Base-by-base conservation (phyloP, 2,888 invertebrate species). In the Monoplex corrugatus region DNA sequence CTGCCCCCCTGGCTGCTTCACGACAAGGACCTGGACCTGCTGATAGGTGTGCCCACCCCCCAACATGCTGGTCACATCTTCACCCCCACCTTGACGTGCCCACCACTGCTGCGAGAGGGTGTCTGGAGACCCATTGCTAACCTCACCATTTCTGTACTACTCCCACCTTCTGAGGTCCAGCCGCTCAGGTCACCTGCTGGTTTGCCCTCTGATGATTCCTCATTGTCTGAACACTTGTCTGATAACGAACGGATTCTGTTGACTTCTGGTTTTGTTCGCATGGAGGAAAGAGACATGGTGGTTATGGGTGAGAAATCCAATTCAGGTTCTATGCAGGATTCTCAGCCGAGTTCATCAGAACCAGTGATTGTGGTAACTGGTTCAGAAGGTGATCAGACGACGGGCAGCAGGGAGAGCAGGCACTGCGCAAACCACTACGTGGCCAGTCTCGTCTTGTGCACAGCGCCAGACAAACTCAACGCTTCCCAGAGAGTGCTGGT, bases 381-480 rank as follows among this genome's bases (percentile, higher is more conserved):
- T 43, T 19, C 23, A 6, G 43, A 43, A 2, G 28, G 40, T 28
- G 78, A 28, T 80, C 40, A 43, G 78, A 28, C 43, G 3, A 6
- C 23, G 0, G 6, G 23, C 23, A 80, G 23, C 10, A 16, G 23
- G 35, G 88, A 89, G 13, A 44, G 72, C 50, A 50, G 72, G 19
- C 89, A 90, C 3, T 89, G 86, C 13, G 88, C 72, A 38, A 87
- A 90, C 1, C 63, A 57, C 5, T 88, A 91, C 23, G 19, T 91
- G 43, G 89, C 91, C 35, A 91, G 90, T 50, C 83, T 92, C 0
- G 88, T 92, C 0, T 75, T 92, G 35, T 92, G 91, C 87, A 68
- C 86, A 16, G 72, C 89, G 3, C 38, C 90, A 1, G 80, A 91
- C 28, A 50, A 90, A 5, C 87, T 93, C 5, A 50, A 84, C 35